A percentile compares a stretch with the other conserved stretches of the same genome.
phyloP scores from a whole-genome alignment of 2,113 vertebrate species.

The Stomatorhinus ivindoensis region DNA sequence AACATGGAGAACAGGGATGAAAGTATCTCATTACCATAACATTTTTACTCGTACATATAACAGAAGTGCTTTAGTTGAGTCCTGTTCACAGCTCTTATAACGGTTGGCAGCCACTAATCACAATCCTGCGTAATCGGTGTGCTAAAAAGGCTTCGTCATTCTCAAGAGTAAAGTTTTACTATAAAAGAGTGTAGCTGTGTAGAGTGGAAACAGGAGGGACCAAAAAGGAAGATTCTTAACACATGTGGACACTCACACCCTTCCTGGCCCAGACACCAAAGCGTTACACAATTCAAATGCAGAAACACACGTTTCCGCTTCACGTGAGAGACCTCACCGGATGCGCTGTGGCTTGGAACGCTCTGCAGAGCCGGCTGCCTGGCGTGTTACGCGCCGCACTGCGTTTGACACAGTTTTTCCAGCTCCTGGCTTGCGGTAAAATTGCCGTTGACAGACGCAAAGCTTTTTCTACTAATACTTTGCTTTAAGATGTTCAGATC shows the following conservation, averaged over 20 bases:
- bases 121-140: conserved; percentile 35
- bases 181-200: conserved; percentile 8
- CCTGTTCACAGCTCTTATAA: not conserved
- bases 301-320: not conserved
- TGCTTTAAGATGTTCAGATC: not conserved
- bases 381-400: not conserved
- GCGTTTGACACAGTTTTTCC: not conserved
- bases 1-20: not conserved
- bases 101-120: conserved; percentile 33
- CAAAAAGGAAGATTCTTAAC: not conserved
- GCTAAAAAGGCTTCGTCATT: not conserved
- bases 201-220: not conserved
- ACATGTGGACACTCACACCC: not conserved
- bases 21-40: not conserved
- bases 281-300: not conserved
- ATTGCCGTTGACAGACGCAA: not conserved
- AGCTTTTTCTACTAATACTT: not conserved
- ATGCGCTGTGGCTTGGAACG: not conserved
- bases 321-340: not conserved
- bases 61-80: not conserved
- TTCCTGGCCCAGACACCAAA: not conserved
- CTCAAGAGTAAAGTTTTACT: conserved; percentile 7
- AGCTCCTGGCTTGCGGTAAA: not conserved
- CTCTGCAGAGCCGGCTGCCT: not conserved
- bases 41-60: not conserved